Conservation (phyloP, 2,113 vertebrate genomes). For the Nestor notabilis region DNA sequence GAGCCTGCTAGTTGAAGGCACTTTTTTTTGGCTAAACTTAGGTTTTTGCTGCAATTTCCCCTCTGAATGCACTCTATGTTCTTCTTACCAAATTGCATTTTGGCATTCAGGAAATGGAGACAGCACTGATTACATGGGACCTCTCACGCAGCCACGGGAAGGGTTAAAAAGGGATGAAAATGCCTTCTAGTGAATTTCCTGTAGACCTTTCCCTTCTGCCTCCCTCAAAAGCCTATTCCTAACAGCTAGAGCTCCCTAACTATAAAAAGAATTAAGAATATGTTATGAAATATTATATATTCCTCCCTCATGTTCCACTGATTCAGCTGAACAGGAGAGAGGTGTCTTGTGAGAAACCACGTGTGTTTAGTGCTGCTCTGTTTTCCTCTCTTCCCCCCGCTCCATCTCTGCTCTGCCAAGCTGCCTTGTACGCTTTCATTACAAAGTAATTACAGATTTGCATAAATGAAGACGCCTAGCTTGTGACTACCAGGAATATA, state of each 20-base stretch:
- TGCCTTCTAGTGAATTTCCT: neutral
- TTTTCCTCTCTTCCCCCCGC: neutral
- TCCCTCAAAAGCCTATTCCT: neutral
- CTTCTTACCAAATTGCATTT: neutral
- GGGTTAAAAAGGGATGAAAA: neutral
- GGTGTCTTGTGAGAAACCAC: neutral
- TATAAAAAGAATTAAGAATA: neutral
- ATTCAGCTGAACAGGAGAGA: neutral
- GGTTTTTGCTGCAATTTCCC: neutral
- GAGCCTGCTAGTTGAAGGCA: neutral
- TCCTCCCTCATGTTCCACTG: neutral
- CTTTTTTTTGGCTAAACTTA: neutral
- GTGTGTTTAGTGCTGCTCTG: neutral
- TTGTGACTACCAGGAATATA: neutral
- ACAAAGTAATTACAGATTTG: neutral
- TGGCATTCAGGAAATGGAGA: neutral
- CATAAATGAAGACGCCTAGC: neutral
- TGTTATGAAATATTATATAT: neutral
- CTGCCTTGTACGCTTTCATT: neutral
- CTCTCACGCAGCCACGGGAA: neutral
- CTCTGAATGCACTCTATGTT: neutral
- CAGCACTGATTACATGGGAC: neutral
- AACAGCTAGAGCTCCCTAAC: neutral
- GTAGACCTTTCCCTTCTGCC: neutral
- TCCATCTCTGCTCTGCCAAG: neutral